These are phyloP conservation scores for Piezodorus guildinii DNA, from an alignment of 1,140 invertebrate genomes.

Conservation along the genomic window DNA sequence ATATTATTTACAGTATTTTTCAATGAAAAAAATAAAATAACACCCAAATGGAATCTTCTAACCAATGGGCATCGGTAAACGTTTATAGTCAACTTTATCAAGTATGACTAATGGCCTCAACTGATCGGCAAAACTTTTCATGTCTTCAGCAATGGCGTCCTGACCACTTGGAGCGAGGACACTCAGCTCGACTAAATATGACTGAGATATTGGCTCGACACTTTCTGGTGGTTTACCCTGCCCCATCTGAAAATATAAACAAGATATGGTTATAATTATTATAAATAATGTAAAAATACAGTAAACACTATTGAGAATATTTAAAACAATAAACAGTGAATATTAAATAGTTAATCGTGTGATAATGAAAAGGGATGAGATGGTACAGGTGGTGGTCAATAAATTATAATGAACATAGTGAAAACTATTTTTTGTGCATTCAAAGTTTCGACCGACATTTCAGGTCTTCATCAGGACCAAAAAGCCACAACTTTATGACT, in stretches of 20 bases:
- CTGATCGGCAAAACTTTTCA: slow-evolving; percentile 90
- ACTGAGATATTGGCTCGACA: slow-evolving; percentile 77
- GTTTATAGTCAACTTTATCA: slow-evolving; percentile 82
- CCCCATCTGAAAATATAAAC: slow-evolving; percentile 40
- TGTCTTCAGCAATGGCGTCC: slow-evolving; percentile 90
- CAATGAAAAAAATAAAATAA: too few species aligned
- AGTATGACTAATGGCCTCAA: slow-evolving; percentile 79
- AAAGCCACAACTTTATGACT: too few species aligned
- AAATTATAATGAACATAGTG: too few species aligned
- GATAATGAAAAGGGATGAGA: too few species aligned
- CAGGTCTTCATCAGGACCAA: too few species aligned
- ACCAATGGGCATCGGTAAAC: slow-evolving; percentile 37
- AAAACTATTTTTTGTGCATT: too few species aligned
- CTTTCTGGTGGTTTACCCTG: slow-evolving; percentile 54
- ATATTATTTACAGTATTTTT: too few species aligned
- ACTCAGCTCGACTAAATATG: slow-evolving; percentile 89
- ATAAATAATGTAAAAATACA: too few species aligned
- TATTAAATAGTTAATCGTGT: too few species aligned
- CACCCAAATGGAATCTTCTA: background rate
- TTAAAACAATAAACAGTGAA: too few species aligned
- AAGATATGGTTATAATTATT: background rate
- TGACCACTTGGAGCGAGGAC: slow-evolving; percentile 86
- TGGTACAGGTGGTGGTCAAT: too few species aligned
- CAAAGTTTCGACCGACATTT: too few species aligned
- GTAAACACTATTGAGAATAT: slow-evolving; percentile 2